Base-by-base conservation (phyloP, 2,113 vertebrate genomes). In the Cephalopterus ornatus region DNA sequence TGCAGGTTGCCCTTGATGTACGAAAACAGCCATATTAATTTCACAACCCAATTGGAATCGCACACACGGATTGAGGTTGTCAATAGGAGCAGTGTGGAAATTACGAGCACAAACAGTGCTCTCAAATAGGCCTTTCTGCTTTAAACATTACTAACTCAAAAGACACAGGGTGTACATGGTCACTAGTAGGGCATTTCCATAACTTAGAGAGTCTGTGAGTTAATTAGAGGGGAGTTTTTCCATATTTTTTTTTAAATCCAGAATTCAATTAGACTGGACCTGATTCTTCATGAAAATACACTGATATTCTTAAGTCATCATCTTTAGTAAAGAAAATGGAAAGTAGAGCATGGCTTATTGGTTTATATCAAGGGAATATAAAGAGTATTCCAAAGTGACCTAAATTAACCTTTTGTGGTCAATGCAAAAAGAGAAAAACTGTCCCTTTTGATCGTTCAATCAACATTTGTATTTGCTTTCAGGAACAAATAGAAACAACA, bases 11-110 rank as follows among this genome's bases (percentile, higher is more conserved):
- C 87, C 84, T 97, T 89, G 85, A 88, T 90, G 58, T 27, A 39
- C 65, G 4, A 84, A 90, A 70, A 77, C 52, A 94, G 70, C 86
- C 93, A 90, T 87, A 96, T 96, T 96, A 96, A 96, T 96, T 97
- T 97, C 91, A 91, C 91, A 94, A 88, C 92, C 92, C 81, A 30
- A 93, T 72, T 93, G 75, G 68, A 96, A 89, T 41, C 8, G 6
- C 71, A 35, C 59, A 94, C 94, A 59, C 4, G 74, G 70, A 89
- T 62, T 91, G 85, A 91, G 88, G 80, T 91, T 96, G 96, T 93
- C 92, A 73, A 20, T 88, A 88, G 79, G 76, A 85, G 68, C 75
- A 67, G 66, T 19, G 76, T 61, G 66, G 91, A 92, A 95, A 93
- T 82, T 46, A 77, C 52, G 80, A 84, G 72, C 76, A 70, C 28